phyloP scores from a whole-genome alignment of 2,113 vertebrate genomes.

The Mesitornis unicolor region DNA sequence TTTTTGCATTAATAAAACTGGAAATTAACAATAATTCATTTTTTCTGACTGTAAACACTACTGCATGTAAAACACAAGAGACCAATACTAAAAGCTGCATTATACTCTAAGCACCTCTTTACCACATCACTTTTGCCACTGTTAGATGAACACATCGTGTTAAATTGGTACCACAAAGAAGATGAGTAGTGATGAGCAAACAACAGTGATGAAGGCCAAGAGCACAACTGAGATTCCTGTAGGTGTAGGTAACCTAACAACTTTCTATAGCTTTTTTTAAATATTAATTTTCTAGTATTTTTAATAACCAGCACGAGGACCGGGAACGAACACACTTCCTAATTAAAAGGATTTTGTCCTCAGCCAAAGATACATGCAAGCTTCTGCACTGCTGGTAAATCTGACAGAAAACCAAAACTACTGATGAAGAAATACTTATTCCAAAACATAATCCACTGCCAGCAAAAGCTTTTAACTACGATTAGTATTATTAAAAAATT shows the following conservation, averaged over 20 bases:
- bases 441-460: neutral
- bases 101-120: accelerated
- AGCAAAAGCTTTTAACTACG: neutral
- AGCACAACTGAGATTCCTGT: neutral
- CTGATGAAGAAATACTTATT: neutral
- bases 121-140: neutral
- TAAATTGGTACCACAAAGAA: neutral
- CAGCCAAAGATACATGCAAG: neutral
- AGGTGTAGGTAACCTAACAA: neutral
- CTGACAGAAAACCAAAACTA: neutral
- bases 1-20: neutral
- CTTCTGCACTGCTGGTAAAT: neutral
- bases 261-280: neutral
- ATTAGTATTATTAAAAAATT: neutral
- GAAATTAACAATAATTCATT: neutral
- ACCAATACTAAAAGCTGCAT: neutral
- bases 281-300: neutral
- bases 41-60: neutral
- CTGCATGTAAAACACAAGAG: neutral
- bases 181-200: neutral
- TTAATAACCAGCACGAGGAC: neutral
- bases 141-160: neutral
- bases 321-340: neutral
- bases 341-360: neutral
- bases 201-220: neutral